phyloP scores from a whole-genome alignment of 2,888 invertebrate genomes.

The Rutpela maculata region DNA sequence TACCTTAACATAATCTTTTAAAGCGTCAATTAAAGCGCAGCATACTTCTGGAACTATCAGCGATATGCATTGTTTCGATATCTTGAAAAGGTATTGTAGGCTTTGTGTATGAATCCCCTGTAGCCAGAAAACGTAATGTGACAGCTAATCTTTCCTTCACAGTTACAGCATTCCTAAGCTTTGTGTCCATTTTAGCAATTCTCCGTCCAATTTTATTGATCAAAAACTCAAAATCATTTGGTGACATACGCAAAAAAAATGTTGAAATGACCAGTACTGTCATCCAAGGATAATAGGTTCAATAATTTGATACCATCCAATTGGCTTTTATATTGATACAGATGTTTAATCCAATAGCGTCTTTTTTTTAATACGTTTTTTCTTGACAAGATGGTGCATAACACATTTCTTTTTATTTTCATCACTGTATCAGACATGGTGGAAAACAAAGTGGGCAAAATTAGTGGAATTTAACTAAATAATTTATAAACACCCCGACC shows the following conservation, averaged over 20 bases:
- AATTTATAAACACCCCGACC: too few relatives aligned
- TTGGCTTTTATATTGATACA: slow-evolving; percentile 19
- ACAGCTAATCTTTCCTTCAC: slow-evolving; percentile 34
- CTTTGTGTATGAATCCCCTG: slow-evolving; percentile 43
- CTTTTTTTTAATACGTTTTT: slow-evolving; percentile 8
- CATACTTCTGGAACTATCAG: slow-evolving; percentile 40
- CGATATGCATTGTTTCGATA: slow-evolving; percentile 44
- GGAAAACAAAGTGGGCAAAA: too few relatives aligned
- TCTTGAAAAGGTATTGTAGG: slow-evolving; percentile 43
- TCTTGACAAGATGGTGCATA: slow-evolving; percentile 29
- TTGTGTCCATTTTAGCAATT: background rate
- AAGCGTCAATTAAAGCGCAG: background rate
- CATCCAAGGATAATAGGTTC: slow-evolving; percentile 10
- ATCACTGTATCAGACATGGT: too few relatives aligned
- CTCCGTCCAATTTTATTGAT: slow-evolving; percentile 1
- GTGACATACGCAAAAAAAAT: slow-evolving; percentile 3
- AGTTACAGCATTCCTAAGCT: background rate
- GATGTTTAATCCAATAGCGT: slow-evolving; percentile 26
- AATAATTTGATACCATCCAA: slow-evolving; percentile 16
- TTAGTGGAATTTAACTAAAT: too few relatives aligned
- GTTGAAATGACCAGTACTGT: slow-evolving; percentile 3
- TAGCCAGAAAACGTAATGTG: slow-evolving; percentile 42
- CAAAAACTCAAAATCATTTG: slow-evolving; percentile 3
- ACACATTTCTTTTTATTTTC: slow-evolving; percentile 32
- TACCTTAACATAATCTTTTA: background rate